These are phyloP conservation scores for Lepidothrix coronata DNA, from an alignment of 2,113 vertebrate species.

Conservation along the genomic window DNA sequence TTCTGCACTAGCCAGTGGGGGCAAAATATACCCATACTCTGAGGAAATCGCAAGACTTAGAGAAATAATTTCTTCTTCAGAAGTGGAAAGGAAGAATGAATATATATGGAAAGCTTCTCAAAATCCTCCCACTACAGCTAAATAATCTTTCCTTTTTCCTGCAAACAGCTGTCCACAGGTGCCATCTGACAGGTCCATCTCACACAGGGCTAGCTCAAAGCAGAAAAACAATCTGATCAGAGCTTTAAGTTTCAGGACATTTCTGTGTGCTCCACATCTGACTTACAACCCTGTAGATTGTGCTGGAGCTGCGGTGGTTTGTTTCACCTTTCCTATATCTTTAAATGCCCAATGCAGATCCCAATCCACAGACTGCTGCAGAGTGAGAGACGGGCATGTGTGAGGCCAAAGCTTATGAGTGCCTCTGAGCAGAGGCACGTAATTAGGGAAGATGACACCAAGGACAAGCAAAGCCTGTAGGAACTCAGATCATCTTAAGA, in stretches of 20 bases:
- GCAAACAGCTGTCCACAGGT: not conserved
- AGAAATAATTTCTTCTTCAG: not conserved
- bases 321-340: not conserved
- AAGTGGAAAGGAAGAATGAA: not conserved
- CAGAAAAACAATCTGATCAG: not conserved
- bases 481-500: not conserved
- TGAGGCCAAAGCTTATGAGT: not conserved
- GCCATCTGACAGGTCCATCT: not conserved
- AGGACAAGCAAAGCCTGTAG: not conserved
- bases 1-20: not conserved
- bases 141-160: not conserved
- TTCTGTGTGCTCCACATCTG: not conserved
- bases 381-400: not conserved
- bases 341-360: not conserved
- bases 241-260: not conserved
- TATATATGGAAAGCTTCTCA: not conserved
- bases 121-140: not conserved
- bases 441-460: not conserved
- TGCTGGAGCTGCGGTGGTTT: not conserved
- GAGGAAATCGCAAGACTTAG: not conserved
- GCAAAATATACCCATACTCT: not conserved
- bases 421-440: fast-evolving
- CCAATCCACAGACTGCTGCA: not conserved
- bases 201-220: not conserved
- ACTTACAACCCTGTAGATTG: not conserved